Evolutionary conservation across 2,888 invertebrate species (phyloP).

Genomic region (Sesamia inferens): DNA sequence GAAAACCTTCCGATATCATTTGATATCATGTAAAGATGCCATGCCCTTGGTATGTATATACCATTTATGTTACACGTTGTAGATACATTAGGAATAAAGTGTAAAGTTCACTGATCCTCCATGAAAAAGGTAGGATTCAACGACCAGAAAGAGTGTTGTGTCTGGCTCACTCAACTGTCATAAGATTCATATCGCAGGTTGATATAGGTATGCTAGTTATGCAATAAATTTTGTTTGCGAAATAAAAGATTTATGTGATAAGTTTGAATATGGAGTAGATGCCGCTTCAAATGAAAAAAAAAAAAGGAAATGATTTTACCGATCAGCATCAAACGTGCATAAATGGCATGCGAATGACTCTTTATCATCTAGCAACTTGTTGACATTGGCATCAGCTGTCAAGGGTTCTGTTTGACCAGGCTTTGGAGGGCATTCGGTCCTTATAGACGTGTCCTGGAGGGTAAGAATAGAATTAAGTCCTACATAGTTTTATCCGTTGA

Average conservation of each 20-base stretch:
- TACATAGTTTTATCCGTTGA: too few species aligned
- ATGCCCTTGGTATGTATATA: too few species aligned
- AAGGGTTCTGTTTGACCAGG: constrained; percentile 65
- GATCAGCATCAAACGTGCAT: constrained; percentile 82
- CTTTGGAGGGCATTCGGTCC: constrained; percentile 79
- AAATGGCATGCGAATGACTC: constrained; percentile 81
- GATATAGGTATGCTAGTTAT: neutral
- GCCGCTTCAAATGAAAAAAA: neutral
- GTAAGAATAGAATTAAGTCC: neutral
- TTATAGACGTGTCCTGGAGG: constrained; percentile 69
- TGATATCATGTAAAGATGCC: too few species aligned
- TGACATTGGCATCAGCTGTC: constrained; percentile 55
- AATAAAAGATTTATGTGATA: neutral
- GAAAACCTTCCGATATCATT: too few species aligned
- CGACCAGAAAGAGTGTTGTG: neutral
- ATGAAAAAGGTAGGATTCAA: neutral
- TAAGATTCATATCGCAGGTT: neutral
- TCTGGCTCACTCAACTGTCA: neutral
- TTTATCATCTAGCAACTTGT: constrained; percentile 62
- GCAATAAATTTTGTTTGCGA: neutral
- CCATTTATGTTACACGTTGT: too few species aligned
- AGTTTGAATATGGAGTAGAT: neutral
- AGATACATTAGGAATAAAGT: neutral
- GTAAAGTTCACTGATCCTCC: neutral
- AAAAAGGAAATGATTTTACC: constrained; percentile 65